Evolutionary conservation across 2,113 vertebrate genomes (phyloP).

Genomic region (Chlamydotis undulata): DNA sequence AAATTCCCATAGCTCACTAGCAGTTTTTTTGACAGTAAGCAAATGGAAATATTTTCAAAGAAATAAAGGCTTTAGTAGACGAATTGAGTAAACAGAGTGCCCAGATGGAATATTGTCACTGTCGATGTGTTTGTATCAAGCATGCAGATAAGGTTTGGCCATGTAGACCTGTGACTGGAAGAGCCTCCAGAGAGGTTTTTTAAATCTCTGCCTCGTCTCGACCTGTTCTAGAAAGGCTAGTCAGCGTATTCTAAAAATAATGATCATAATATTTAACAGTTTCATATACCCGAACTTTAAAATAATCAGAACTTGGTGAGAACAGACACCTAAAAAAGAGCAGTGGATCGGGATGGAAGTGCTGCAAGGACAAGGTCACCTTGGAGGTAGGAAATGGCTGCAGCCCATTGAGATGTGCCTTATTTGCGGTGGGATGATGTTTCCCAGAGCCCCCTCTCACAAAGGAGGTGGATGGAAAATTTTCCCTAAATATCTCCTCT

Average conservation of each 20-base stretch:
- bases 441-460: neutral
- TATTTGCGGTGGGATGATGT: neutral
- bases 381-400: neutral
- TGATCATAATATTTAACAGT: neutral
- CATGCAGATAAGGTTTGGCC: neutral
- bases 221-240: neutral
- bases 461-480: neutral
- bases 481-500: neutral
- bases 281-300: neutral
- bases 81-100: neutral
- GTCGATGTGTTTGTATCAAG: neutral
- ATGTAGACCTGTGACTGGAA: neutral
- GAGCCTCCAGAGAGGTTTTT: neutral
- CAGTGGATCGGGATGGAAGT: neutral
- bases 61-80: neutral
- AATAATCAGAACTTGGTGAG: neutral
- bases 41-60: neutral
- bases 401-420: too few species aligned
- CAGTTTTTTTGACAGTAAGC: neutral
- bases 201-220: neutral
- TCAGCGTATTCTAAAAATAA: neutral
- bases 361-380: neutral
- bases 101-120: neutral
- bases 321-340: neutral
- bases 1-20: neutral